Percentiles rank a stretch among this genome's conserved stretches.
These are phyloP conservation scores for Propithecus perrieri DNA, from an alignment of 2,797 vertebrate genomes.

Conservation along the genomic window DNA sequence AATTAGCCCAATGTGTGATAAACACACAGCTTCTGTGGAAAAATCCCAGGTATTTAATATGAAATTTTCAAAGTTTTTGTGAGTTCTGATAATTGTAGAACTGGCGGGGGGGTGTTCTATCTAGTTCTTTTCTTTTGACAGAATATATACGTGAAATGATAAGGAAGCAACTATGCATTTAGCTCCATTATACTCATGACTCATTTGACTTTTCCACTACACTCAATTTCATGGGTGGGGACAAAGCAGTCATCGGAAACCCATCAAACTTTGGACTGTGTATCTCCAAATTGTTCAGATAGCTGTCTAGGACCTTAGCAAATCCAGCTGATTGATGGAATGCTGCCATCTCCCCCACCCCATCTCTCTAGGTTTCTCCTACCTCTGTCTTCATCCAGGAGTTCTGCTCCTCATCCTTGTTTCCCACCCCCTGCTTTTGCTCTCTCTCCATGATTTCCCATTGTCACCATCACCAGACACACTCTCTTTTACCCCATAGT, in stretches of 20 bases:
- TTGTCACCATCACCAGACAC: neutral
- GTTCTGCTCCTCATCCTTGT: neutral
- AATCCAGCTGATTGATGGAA: neutral
- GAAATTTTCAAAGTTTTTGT: neutral
- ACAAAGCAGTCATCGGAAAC: neutral
- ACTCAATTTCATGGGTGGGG: neutral
- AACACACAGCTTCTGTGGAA: slow-evolving; percentile 97
- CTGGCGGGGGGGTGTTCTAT: neutral
- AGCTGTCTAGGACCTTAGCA: neutral
- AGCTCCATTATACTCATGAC: neutral
- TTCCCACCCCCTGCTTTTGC: neutral
- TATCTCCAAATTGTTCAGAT: neutral
- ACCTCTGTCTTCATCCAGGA: neutral
- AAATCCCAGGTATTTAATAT: slow-evolving; percentile 93
- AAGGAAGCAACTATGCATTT: neutral
- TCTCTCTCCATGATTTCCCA: neutral
- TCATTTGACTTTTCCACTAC: neutral
- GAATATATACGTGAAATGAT: neutral
- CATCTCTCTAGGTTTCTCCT: neutral
- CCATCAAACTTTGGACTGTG: neutral
- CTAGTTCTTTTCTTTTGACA: neutral
- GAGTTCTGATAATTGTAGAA: neutral
- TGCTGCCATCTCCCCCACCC: neutral
- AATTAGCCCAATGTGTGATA: slow-evolving; percentile 99
- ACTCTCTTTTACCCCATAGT: neutral